Evolutionary conservation across 2,888 invertebrate genomes (phyloP), one percentile per base, ranked within the genome.

Genomic region (Chymomyza amoena): DNA sequence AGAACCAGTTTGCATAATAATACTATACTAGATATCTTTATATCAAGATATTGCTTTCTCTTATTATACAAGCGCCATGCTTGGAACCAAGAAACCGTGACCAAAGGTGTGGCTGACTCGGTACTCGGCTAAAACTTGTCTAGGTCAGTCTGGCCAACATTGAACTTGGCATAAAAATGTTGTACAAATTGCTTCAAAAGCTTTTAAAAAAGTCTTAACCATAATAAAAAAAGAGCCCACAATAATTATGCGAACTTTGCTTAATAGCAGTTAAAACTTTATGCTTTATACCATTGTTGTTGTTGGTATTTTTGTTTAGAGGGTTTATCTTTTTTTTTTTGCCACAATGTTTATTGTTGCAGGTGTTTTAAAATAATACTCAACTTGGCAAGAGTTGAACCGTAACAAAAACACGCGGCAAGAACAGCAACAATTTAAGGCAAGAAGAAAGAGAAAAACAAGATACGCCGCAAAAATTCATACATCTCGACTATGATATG

Each of bases 141-240:
- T 79, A 74, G 74, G 77, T 76, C 78, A 77, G 68, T 61, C 72
- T 45, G 39, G n/a, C 63, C 69, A 69, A 54, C 76, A 78, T 60
- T 76, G 79, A 78, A 78, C 78, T 78, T 78, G 77, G 61, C 67
- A 61, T 9, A 7, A 57, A 63, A 18, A n/a, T 54, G 18, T 54
- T 54, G 54, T 18, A 54, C 20, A 20, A 54, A n/a, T 9, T 9
- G 54, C 20, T 57, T 10, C 1, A 28, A 45, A 18, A 39, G 66
- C 73, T 68, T 52, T 72, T 74, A 66, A 64, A 71, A 66, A 78
- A 68, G 61, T 73, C 73, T 61, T 68, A 36, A 36, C 36, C 10
- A 10, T 45, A 36, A 7, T 36, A 32, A 16, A 6, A 6, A 39
- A 45, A 61, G n/a, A n/a, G 32, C 32, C 39, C 13, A 45, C 39